phyloP scores from a whole-genome alignment of 2,888 invertebrate species.

The Apamea epomidion region DNA sequence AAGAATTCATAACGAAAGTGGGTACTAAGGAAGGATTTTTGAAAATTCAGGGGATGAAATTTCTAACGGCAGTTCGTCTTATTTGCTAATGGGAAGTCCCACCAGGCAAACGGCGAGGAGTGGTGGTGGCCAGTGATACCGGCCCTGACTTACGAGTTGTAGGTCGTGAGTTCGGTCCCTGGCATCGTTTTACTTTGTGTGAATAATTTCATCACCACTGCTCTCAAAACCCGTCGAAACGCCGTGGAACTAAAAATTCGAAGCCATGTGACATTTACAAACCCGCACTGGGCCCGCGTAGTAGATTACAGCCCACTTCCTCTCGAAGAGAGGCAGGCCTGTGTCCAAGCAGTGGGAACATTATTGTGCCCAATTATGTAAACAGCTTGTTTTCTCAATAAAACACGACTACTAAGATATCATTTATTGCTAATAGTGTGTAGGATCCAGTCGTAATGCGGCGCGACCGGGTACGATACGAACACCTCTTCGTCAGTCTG shows the following conservation, averaged over 20 bases:
- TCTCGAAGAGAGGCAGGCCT: no score
- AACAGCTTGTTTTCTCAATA: conserved; percentile 8
- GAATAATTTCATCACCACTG: not conserved
- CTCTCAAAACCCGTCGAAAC: no score
- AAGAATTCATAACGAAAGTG: no score
- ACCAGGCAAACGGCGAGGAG: not conserved
- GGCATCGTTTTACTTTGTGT: not conserved
- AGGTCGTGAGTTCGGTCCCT: not conserved
- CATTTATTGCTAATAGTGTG: conserved; percentile 50
- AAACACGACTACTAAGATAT: conserved; percentile 31
- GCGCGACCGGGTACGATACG: conserved; percentile 61
- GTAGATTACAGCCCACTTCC: no score
- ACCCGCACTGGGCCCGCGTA: no score
- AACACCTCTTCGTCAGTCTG: conserved; percentile 65
- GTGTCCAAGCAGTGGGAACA: no score
- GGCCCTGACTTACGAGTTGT: not conserved
- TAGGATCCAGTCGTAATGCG: conserved; percentile 65
- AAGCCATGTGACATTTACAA: no score
- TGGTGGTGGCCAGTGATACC: not conserved
- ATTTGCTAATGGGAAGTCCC: no score
- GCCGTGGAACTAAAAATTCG: no score
- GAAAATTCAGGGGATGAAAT: no score
- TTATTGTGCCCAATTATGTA: not conserved
- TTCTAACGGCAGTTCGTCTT: no score
- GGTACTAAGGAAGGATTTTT: no score